Conservation (phyloP, 2,888 invertebrate species). For the Zeuzera pyrina region DNA sequence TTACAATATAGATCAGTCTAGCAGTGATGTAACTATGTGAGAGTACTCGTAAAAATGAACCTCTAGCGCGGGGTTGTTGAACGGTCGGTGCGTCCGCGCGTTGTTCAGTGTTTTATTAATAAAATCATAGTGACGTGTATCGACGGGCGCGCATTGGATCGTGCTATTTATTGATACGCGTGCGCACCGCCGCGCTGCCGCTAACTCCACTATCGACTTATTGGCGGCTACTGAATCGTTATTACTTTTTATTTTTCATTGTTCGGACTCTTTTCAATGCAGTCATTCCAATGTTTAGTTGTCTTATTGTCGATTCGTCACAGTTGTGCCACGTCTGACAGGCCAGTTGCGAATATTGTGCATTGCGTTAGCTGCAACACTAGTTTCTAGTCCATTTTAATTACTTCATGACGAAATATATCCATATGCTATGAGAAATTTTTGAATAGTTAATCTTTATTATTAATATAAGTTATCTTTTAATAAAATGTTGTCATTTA, state of each 20-base stretch:
- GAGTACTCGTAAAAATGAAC: constrained; percentile 31
- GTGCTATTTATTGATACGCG: constrained; percentile 63
- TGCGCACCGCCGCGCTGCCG: constrained; percentile 28
- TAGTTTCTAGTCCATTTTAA: too few species aligned
- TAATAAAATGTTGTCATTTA: too few species aligned
- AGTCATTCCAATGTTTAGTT: too few species aligned
- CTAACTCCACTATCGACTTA: constrained; percentile 31
- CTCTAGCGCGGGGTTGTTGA: constrained; percentile 56
- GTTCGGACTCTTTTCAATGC: background rate
- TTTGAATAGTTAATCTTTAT: too few species aligned
- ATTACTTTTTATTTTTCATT: constrained; percentile 4
- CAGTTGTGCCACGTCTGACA: constrained; percentile 16
- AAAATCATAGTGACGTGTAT: constrained; percentile 64
- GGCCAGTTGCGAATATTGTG: constrained; percentile 4
- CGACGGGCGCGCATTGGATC: constrained; percentile 50
- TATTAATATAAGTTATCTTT: too few species aligned
- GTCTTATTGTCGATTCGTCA: constrained; percentile 24
- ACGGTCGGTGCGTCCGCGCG: constrained; percentile 42
- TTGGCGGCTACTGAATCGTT: constrained; percentile 18
- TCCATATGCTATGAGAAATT: too few species aligned
- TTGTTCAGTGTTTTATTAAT: constrained; percentile 63
- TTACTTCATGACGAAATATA: too few species aligned
- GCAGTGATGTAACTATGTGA: constrained; percentile 40
- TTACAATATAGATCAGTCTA: too few species aligned
- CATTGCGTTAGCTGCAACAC: constrained; percentile 2